Conservation (phyloP, 1,140 invertebrate genomes). For the Leptinotarsa texana region DNA sequence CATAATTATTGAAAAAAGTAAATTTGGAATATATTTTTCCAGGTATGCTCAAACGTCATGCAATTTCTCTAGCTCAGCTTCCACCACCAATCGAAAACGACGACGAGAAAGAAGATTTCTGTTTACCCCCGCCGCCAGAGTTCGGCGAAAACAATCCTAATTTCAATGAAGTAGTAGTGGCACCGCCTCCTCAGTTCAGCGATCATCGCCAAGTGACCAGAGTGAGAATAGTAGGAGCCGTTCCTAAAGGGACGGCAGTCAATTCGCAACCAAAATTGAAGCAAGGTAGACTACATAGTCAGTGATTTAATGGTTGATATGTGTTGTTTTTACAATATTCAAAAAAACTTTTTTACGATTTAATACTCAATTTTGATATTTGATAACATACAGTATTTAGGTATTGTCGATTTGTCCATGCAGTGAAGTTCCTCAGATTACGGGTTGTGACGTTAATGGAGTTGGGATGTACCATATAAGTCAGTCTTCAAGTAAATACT, state of each 20-base stretch:
- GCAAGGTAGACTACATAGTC: conserved; percentile 60
- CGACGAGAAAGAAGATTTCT: conserved; percentile 69
- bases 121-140: conserved; percentile 79
- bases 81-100: conserved; percentile 81
- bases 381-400: conserved; percentile 1
- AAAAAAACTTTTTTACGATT: conserved; percentile 24
- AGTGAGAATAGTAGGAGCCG: conserved; percentile 74
- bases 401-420: neutral
- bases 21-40: conserved; percentile 11
- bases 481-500: too few relatives aligned
- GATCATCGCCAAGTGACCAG: conserved; percentile 61
- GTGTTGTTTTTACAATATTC: conserved; percentile 19
- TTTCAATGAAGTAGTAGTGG: conserved; percentile 62
- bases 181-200: conserved; percentile 73
- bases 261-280: conserved; percentile 58
- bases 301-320: conserved; percentile 51
- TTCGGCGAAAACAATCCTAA: conserved; percentile 62
- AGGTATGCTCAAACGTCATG: conserved; percentile 66
- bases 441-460: too few relatives aligned
- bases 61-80: conserved; percentile 76
- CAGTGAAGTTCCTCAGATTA: neutral
- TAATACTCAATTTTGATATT: conserved; percentile 29
- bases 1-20: too few relatives aligned
- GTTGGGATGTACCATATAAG: too few relatives aligned
- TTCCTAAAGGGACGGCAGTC: conserved; percentile 65